Conservation (phyloP, 2,888 invertebrate genomes). For the Drosophila pullipes region DNA sequence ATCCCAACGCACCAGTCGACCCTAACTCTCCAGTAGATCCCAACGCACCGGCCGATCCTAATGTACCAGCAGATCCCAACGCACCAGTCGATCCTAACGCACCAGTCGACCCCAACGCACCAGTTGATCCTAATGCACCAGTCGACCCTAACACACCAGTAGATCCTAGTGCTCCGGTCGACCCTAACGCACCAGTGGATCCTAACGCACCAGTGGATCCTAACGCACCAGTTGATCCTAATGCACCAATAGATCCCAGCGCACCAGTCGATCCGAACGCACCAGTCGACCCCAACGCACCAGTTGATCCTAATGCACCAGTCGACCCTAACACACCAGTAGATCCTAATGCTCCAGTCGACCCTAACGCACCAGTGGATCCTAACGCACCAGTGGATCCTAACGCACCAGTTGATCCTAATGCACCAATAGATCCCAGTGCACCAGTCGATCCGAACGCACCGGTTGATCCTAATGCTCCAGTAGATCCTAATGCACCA, state of each 20-base stretch:
- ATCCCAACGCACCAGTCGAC: conserved; percentile 26
- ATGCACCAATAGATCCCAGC: conserved; percentile 23
- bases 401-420: background rate
- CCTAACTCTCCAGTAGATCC: conserved; percentile 38
- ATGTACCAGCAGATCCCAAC: conserved; percentile 16
- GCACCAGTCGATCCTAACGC: conserved; percentile 37
- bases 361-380: conserved; percentile 7
- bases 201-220: conserved; percentile 26
- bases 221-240: conserved; percentile 18
- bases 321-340: background rate
- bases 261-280: conserved; percentile 28
- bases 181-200: conserved; percentile 12
- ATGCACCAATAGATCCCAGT: background rate
- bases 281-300: conserved; percentile 3
- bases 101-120: conserved; percentile 22
- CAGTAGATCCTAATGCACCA: accelerated
- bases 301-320: conserved; percentile 13
- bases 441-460: accelerated
- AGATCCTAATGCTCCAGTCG: background rate
- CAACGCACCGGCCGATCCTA: conserved; percentile 36
- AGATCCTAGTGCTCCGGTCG: conserved; percentile 26
- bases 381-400: background rate
- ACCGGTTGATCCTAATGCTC: accelerated
- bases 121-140: conserved; percentile 35
- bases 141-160: conserved; percentile 17